Base-by-base conservation (phyloP, 2,888 invertebrate genomes). In the Dorcus parallelipipedus region DNA sequence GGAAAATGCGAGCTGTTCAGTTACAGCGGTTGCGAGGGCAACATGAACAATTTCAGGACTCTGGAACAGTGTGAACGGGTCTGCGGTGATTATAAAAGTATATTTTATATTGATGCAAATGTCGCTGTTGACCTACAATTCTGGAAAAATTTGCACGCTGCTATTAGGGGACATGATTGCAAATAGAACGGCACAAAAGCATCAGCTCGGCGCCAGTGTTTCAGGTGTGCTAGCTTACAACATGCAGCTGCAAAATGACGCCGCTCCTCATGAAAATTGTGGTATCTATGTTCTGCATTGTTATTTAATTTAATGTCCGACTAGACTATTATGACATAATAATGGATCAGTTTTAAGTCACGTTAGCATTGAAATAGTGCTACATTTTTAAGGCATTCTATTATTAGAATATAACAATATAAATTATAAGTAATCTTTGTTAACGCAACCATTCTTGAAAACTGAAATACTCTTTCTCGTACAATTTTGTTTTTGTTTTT, bases 1-100 rank as follows among this genome's bases (percentile, higher is more conserved):
- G 84, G 85, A 23, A 82, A 82, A 33, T 97, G 97, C 74, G 87
- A 87, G 68, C 85, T 90, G 4, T 97, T 97, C 78, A 86, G 86
- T 54, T 97, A 89, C 79, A 89, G 90, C 23, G 96, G 95, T 41
- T 97, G 97, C 74, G 88, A 91, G 49, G 93, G 90, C 1, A 96
- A 95, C 75, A 83, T 84, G 43, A 97, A 97, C 77, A 93, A 93
- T 76, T 97, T 96, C 78, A 84, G 85, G 54, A 86, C 86, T 0
- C 82, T 86, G 57, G 85, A 87, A 55, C 83, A 85, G 47, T 95
- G 95, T 70, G 83, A 84, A 59, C 80, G 80, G 20, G 83, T 85
- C 9, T 93, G 92, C 69, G 77, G 79, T 5, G 75, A 78, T 62
- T 79, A 79, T 66, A 79, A 80, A 76, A 81, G 83, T 83, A 71